Percentiles rank a stretch among this genome's conserved stretches.
phyloP scores from a whole-genome alignment of 2,797 vertebrate genomes.

The Columba guinea region DNA sequence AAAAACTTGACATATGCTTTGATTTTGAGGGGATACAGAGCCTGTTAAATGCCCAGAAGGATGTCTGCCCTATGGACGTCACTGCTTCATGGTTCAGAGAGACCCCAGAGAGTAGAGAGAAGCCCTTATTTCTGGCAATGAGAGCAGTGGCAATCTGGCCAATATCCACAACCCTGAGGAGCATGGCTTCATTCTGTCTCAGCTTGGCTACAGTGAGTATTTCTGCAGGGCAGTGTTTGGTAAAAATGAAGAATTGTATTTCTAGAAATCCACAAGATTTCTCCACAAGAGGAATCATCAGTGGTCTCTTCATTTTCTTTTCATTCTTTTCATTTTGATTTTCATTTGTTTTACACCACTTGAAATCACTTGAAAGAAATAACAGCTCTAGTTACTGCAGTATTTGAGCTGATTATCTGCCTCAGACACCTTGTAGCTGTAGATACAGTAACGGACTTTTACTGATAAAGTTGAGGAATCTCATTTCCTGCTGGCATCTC shows the following conservation, averaged over 20 bases:
- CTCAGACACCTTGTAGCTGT: background rate
- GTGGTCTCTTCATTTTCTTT: background rate
- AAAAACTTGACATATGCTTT: background rate
- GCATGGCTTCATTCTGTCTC: conserved; percentile 88
- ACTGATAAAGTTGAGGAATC: background rate
- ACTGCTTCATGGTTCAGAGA: conserved; percentile 86
- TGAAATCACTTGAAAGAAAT: background rate
- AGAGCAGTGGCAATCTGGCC: conserved; percentile 84
- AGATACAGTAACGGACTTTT: background rate
- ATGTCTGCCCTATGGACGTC: conserved; percentile 85
- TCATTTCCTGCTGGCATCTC: background rate
- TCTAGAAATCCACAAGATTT: too few species aligned
- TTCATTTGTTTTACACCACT: background rate
- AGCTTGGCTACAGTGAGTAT: conserved; percentile 88
- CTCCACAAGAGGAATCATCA: background rate
- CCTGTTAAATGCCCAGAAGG: conserved; percentile 80
- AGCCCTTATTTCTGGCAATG: conserved; percentile 81
- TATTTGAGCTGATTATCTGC: background rate
- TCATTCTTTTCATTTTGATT: background rate
- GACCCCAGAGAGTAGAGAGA: conserved; percentile 82
- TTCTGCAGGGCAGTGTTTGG: background rate
- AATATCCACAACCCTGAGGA: conserved; percentile 90
- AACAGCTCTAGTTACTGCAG: background rate
- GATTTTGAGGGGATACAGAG: conserved; percentile 67
- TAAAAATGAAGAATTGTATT: background rate